phyloP scores from a whole-genome alignment of 2,797 vertebrate species.

The Argya squamiceps region DNA sequence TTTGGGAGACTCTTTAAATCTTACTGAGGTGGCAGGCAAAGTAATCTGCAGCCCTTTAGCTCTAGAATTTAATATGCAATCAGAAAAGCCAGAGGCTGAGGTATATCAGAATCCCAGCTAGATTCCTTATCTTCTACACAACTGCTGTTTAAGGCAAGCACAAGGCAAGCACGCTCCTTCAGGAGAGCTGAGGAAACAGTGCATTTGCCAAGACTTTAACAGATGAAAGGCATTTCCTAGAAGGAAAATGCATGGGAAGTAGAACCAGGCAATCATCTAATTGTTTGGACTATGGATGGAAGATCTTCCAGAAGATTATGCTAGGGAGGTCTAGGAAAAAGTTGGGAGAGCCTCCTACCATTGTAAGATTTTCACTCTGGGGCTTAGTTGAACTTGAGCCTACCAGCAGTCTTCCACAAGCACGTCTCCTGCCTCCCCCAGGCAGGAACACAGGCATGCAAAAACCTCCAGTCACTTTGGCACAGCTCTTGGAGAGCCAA shows the following conservation, averaged over 20 bases:
- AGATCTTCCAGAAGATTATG: background rate
- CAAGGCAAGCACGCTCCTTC: background rate
- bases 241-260: background rate
- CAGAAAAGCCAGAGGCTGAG: background rate
- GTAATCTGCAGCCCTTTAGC: background rate
- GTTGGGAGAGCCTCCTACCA: background rate
- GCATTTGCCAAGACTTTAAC: background rate
- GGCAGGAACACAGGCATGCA: background rate
- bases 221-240: slow-evolving; percentile 2
- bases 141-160: background rate
- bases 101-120: background rate
- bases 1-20: background rate
- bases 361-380: background rate
- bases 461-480: background rate
- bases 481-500: background rate
- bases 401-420: background rate
- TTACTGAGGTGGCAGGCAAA: background rate
- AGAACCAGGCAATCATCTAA: background rate
- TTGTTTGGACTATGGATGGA: background rate
- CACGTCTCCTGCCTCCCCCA: background rate
- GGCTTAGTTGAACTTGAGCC: background rate
- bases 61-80: background rate
- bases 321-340: background rate
- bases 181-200: background rate
- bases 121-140: background rate